Evolutionary conservation across 2,888 invertebrate genomes (phyloP).

Genomic region (Polyploca ridens): DNA sequence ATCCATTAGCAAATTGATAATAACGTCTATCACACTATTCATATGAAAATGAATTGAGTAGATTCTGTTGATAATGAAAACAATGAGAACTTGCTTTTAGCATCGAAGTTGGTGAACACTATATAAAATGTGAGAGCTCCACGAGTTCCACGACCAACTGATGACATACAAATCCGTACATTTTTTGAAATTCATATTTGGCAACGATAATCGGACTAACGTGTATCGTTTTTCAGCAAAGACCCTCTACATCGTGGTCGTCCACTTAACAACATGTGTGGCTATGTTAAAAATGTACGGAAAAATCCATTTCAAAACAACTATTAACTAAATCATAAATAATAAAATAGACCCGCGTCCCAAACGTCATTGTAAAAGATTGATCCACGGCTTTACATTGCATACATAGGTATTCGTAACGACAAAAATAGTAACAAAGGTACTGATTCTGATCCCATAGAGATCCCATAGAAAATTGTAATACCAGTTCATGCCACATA

Average conservation of each 20-base stretch:
- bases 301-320: not conserved
- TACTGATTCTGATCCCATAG: not conserved
- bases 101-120: not conserved
- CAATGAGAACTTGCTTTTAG: no score
- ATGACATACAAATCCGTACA: no score
- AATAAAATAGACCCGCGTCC: not conserved
- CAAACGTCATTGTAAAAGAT: not conserved
- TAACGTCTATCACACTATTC: conserved; percentile 2
- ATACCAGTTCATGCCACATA: no score
- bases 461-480: not conserved
- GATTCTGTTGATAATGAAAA: not conserved
- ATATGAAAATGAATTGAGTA: not conserved
- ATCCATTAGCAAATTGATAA: conserved; percentile 5
- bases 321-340: not conserved
- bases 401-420: not conserved
- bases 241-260: no score
- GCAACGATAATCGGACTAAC: no score
- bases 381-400: not conserved
- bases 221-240: no score
- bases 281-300: not conserved
- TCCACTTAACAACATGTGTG: no score
- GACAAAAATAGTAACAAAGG: not conserved
- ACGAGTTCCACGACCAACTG: no score
- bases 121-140: no score
- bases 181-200: no score